Evolutionary conservation across 2,888 invertebrate species (phyloP).

Genomic region (Ormyrus rosae): DNA sequence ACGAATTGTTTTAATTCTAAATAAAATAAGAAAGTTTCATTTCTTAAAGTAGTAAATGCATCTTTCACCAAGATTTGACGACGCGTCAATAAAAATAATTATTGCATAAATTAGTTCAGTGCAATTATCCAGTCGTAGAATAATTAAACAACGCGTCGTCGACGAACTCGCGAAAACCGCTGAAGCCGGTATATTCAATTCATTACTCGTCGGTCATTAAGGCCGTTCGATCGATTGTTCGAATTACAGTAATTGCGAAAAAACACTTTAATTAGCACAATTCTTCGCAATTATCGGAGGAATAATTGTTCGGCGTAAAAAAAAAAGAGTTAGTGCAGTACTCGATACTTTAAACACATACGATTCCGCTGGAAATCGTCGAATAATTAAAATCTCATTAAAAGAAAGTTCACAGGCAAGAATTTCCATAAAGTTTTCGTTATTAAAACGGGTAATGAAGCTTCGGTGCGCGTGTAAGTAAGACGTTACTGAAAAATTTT

Average conservation of each 20-base stretch:
- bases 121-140: slow-evolving; percentile 18
- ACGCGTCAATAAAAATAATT: slow-evolving; percentile 16
- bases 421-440: slow-evolving; percentile 37
- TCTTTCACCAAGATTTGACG: neutral
- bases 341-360: slow-evolving; percentile 38
- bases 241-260: slow-evolving; percentile 53
- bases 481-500: slow-evolving; percentile 33
- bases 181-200: slow-evolving; percentile 39
- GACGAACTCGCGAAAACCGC: neutral
- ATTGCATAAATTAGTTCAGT: slow-evolving; percentile 28
- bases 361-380: slow-evolving; percentile 19
- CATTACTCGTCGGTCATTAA: slow-evolving; percentile 43
- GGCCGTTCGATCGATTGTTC: slow-evolving; percentile 46
- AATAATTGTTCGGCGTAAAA: slow-evolving; percentile 37
- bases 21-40: neutral
- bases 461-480: neutral
- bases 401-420: slow-evolving; percentile 45
- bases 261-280: slow-evolving; percentile 46
- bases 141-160: slow-evolving; percentile 32
- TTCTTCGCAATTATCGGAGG: slow-evolving; percentile 33
- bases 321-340: slow-evolving; percentile 24
- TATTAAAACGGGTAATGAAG: neutral
- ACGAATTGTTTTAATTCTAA: neutral
- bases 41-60: neutral
- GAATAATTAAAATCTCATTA: slow-evolving; percentile 47